phyloP scores from a whole-genome alignment of 2,113 vertebrate species.

The Rallus limicola region DNA sequence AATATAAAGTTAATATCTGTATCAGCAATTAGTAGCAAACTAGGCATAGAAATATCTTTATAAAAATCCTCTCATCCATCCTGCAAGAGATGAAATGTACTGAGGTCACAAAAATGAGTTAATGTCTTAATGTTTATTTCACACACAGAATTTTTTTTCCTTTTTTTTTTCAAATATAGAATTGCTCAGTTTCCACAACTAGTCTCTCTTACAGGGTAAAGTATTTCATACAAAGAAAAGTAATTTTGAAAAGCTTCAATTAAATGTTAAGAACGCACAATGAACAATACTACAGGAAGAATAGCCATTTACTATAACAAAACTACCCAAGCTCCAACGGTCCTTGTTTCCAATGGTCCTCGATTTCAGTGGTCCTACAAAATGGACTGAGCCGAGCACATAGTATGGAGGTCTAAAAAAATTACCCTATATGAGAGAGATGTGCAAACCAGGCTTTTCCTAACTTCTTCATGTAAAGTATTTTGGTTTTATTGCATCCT shows the following conservation, averaged over 20 bases:
- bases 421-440: background rate
- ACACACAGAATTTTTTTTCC: background rate
- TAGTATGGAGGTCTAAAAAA: background rate
- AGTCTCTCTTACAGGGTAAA: background rate
- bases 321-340: background rate
- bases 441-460: background rate
- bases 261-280: background rate
- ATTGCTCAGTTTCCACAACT: background rate
- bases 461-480: background rate
- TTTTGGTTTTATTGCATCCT: background rate
- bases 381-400: background rate
- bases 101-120: conserved; percentile 22
- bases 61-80: background rate
- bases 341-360: no score
- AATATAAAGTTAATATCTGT: background rate
- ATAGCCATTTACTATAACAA: background rate
- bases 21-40: background rate
- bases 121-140: conserved; percentile 10
- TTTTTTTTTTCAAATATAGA: background rate
- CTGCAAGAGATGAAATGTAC: conserved; percentile 10
- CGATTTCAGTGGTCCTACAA: background rate
- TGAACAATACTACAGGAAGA: background rate
- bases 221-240: background rate
- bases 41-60: background rate
- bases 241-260: background rate